Evolutionary conservation across 2,888 invertebrate species (phyloP).

Genomic region (Leucophenga maculata): DNA sequence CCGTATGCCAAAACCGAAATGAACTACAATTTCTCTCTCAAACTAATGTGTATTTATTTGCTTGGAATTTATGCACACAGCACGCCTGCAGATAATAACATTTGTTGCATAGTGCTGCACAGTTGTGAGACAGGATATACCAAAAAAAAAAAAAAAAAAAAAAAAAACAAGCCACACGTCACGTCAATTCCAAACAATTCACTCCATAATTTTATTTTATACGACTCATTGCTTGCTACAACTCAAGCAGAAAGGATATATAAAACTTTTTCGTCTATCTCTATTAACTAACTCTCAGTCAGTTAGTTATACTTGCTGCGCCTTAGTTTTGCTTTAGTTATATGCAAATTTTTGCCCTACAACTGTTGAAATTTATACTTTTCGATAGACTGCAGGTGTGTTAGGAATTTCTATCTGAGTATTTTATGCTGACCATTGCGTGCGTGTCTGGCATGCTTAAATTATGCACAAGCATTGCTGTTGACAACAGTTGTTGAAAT

Average conservation of each 20-base stretch:
- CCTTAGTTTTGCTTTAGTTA: slow-evolving; percentile 31
- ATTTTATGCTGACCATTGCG: too few relatives aligned
- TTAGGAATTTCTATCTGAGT: neutral
- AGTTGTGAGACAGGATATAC: neutral
- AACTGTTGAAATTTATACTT: slow-evolving; percentile 26
- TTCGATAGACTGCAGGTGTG: slow-evolving; percentile 11
- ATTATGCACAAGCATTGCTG: neutral
- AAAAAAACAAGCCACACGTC: slow-evolving; percentile 2
- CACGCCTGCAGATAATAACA: slow-evolving; percentile 19
- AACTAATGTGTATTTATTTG: slow-evolving; percentile 27
- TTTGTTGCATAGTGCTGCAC: slow-evolving; percentile 18
- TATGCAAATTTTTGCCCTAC: slow-evolving; percentile 33
- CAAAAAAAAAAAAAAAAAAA: neutral
- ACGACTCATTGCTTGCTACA: slow-evolving; percentile 19
- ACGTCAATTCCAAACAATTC: slow-evolving; percentile 26
- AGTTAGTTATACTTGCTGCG: neutral
- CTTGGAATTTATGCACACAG: slow-evolving; percentile 21
- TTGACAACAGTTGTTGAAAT: neutral
- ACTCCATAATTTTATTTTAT: slow-evolving; percentile 21
- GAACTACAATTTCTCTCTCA: neutral
- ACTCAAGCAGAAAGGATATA: neutral
- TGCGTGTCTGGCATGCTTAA: slow-evolving; percentile 12
- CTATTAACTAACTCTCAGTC: slow-evolving; percentile 8
- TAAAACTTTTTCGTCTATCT: slow-evolving; percentile 6
- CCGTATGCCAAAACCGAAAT: slow-evolving; percentile 8